phyloP scores from a whole-genome alignment of 2,797 vertebrate species.

The Macropus fuliginosus region DNA sequence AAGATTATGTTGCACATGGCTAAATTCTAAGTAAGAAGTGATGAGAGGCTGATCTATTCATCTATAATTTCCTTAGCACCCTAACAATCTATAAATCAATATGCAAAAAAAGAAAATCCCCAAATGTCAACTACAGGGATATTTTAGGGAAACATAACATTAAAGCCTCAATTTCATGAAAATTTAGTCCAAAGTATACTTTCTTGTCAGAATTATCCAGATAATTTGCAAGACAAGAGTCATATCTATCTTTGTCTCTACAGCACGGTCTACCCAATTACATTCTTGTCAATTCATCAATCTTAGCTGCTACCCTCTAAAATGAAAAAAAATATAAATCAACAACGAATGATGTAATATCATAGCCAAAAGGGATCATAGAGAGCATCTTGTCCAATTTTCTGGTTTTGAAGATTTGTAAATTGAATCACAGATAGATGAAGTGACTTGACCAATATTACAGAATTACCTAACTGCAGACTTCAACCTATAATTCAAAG shows the following conservation, averaged over 20 bases:
- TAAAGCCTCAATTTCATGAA: neutral
- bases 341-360: neutral
- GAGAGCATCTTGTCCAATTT: neutral
- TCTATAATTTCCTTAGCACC: neutral
- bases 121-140: neutral
- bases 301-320: neutral
- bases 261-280: neutral
- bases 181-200: neutral
- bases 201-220: neutral
- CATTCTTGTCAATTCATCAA: neutral
- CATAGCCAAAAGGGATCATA: neutral
- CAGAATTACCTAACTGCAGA: neutral
- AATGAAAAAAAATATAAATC: too few species aligned
- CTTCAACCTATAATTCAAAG: neutral
- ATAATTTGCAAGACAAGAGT: neutral
- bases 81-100: neutral
- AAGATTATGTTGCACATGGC: neutral
- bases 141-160: neutral
- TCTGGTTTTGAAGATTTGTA: neutral
- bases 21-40: neutral
- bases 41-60: neutral
- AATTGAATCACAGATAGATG: neutral
- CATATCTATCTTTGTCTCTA: neutral
- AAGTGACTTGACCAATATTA: neutral
- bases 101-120: neutral